Percentiles rank a stretch among this genome's conserved stretches.
Evolutionary conservation across 92 coral and sea anemone species (phyloP).

Genomic region (Chrysogorgia sp.): DNA sequence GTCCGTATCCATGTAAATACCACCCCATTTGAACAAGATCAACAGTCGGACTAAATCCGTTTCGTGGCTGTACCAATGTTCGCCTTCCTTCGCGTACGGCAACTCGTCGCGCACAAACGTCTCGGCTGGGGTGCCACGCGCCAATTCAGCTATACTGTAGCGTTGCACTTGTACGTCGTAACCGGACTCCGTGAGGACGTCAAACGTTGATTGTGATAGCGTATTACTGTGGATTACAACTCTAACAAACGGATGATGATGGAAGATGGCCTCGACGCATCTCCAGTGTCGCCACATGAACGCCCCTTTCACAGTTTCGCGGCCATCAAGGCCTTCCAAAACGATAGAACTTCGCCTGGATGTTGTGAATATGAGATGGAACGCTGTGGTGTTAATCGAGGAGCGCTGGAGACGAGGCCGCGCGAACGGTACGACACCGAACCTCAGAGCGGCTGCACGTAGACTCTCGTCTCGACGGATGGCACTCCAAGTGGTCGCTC

Average conservation of each 20-base stretch:
- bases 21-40: constrained; percentile 54
- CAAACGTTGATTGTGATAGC: constrained; percentile 24
- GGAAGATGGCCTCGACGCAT: constrained; percentile 48
- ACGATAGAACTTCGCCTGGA: not conserved
- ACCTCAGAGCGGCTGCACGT: constrained; percentile 43
- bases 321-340: not conserved
- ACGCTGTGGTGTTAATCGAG: not conserved
- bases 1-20: constrained; percentile 58
- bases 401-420: not conserved
- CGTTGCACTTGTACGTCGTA: constrained; percentile 46
- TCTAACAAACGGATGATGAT: constrained; percentile 57
- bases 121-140: constrained; percentile 52
- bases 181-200: constrained; percentile 51
- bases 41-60: constrained; percentile 46
- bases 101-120: constrained; percentile 29
- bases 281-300: constrained; percentile 53
- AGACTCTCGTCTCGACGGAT: constrained; percentile 26
- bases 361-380: constrained; percentile 58
- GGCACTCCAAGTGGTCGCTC: constrained; percentile 51
- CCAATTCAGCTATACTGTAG: constrained; percentile 37
- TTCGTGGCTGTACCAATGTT: constrained; percentile 53
- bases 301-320: not conserved
- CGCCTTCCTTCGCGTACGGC: constrained; percentile 27
- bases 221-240: constrained; percentile 59
- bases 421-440: constrained; percentile 41